Evolutionary conservation across 2,113 vertebrate species (phyloP).

Genomic region (Phrynocephalus versicolor): DNA sequence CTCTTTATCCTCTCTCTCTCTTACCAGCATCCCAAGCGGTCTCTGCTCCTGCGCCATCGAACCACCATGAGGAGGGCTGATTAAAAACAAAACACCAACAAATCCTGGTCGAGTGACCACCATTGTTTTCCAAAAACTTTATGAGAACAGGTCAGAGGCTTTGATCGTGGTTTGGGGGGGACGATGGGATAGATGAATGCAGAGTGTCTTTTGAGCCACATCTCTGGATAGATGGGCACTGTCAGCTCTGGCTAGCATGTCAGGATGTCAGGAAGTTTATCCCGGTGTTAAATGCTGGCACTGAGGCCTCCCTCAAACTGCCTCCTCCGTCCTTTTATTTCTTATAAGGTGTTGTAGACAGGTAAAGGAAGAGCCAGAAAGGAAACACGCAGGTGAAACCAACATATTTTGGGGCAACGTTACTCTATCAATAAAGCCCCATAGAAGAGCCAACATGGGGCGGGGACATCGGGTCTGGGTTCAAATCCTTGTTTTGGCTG

Average conservation of each 20-base stretch:
- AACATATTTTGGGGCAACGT: not conserved
- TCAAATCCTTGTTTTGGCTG: too few relatives aligned
- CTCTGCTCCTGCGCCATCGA: not conserved
- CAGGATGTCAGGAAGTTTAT: too few relatives aligned
- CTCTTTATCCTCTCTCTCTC: not conserved
- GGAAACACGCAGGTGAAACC: not conserved
- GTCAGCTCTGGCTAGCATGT: too few relatives aligned
- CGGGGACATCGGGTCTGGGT: too few relatives aligned
- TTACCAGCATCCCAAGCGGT: not conserved
- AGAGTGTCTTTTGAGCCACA: too few relatives aligned
- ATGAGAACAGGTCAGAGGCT: not conserved
- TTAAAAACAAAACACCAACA: not conserved
- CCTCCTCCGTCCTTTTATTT: too few relatives aligned
- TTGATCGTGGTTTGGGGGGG: not conserved
- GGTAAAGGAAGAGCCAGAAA: not conserved
- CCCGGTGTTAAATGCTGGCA: too few relatives aligned
- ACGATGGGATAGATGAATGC: not conserved
- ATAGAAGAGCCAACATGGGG: too few relatives aligned
- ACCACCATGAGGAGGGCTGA: conserved; percentile 15
- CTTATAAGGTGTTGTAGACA: too few relatives aligned
- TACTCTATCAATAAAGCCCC: too few relatives aligned
- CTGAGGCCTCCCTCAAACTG: too few relatives aligned
- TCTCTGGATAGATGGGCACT: too few relatives aligned
- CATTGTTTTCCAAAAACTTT: not conserved
- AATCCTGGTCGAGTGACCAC: not conserved